A percentile compares a stretch with the other conserved stretches of the same genome.
Conservation (phyloP, 2,113 vertebrate genomes). For the Myodes glareolus region DNA sequence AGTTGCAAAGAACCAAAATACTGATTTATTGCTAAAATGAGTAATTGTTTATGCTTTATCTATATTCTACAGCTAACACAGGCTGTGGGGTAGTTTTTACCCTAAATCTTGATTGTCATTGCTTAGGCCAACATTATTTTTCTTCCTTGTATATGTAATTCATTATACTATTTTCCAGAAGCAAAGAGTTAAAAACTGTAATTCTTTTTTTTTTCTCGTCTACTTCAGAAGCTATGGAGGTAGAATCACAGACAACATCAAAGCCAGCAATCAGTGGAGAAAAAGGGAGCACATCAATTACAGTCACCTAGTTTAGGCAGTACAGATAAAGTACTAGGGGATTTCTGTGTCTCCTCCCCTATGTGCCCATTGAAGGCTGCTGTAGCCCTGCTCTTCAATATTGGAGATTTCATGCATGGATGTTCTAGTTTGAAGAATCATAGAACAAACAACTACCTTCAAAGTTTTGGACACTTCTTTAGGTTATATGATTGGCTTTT, state of each 20-base stretch:
- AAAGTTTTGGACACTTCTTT: not conserved
- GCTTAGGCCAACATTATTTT: not conserved
- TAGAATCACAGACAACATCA: not conserved
- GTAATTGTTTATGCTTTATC: not conserved
- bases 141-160: not conserved
- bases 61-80: not conserved
- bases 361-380: fast-evolving
- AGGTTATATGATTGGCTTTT: fast-evolving
- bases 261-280: not conserved
- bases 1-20: not conserved
- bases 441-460: fast-evolving
- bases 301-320: not conserved
- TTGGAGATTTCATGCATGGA: not conserved
- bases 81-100: not conserved
- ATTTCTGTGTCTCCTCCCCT: not conserved
- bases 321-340: not conserved
- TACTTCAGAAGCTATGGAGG: not conserved
- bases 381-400: fast-evolving
- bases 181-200: not conserved
- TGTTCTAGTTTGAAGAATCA: not conserved
- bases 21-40: not conserved
- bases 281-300: not conserved
- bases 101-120: not conserved
- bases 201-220: not conserved
- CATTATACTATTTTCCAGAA: not conserved